These are phyloP conservation scores for Ditylenchus weischeri DNA, from an alignment of 2,888 invertebrate genomes.

Conservation along the genomic window DNA sequence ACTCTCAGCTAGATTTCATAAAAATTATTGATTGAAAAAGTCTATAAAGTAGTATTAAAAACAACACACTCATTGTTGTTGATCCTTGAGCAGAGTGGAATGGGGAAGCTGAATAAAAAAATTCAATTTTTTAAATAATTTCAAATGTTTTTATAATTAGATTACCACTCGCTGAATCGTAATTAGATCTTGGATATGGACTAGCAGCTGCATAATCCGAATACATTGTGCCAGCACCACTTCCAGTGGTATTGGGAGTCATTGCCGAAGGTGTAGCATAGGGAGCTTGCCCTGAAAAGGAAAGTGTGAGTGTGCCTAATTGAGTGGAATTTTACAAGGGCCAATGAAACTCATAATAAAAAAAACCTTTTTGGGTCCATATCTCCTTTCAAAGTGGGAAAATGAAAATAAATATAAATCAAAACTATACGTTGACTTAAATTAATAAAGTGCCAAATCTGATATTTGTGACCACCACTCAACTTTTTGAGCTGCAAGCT, in stretches of 20 bases:
- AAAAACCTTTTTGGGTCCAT: too few relatives aligned
- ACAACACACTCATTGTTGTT: background rate
- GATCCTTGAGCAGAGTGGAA: conserved; percentile 13
- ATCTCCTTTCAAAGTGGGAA: too few relatives aligned
- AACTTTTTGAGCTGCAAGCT: too few relatives aligned
- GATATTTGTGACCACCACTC: too few relatives aligned
- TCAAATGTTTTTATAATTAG: background rate
- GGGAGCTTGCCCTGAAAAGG: conserved; percentile 12
- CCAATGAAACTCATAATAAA: too few relatives aligned
- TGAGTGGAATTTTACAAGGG: too few relatives aligned
- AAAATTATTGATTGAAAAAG: conserved; percentile 11
- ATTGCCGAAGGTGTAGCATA: conserved; percentile 7
- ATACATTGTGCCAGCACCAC: conserved; percentile 21
- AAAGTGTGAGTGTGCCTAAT: too few relatives aligned
- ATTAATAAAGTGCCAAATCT: too few relatives aligned
- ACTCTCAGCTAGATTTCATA: conserved; percentile 46
- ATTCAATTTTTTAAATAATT: background rate
- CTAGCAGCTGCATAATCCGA: conserved; percentile 24
- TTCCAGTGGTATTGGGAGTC: conserved; percentile 11
- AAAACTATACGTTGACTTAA: too few relatives aligned
- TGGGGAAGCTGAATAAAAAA: conserved; percentile 22
- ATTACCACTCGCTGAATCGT: conserved; percentile 12
- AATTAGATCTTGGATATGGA: conserved; percentile 15
- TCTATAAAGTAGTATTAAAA: conserved; percentile 1
- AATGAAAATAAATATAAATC: too few relatives aligned